Conservation (phyloP, 2,888 invertebrate genomes). For the Frankliniella intonsa region DNA sequence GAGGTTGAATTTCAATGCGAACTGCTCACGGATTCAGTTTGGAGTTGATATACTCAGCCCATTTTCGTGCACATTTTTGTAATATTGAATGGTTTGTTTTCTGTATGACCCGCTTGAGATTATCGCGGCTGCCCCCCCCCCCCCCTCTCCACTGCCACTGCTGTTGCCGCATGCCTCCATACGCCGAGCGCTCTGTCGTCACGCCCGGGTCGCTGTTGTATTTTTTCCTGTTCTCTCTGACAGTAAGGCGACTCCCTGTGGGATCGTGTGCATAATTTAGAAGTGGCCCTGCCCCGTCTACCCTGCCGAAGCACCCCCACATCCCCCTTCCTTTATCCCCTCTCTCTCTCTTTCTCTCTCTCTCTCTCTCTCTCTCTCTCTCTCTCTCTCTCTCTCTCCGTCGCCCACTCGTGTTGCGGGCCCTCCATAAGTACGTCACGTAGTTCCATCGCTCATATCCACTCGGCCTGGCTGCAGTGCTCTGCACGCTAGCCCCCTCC, state of each 20-base stretch:
- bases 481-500: not conserved
- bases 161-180: too few species aligned
- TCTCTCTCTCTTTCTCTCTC: constrained; percentile 1
- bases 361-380: not conserved
- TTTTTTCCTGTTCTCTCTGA: constrained; percentile 5
- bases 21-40: not conserved
- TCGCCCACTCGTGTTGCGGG: not conserved
- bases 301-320: not conserved
- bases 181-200: not conserved
- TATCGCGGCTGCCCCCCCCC: too few species aligned
- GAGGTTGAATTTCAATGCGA: too few species aligned
- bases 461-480: not conserved
- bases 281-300: not conserved
- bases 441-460: constrained; percentile 16
- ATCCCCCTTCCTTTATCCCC: not conserved
- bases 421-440: constrained; percentile 11
- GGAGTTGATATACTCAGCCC: too few species aligned
- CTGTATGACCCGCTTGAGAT: too few species aligned
- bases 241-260: constrained; percentile 7
- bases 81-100: too few species aligned
- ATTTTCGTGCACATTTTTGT: too few species aligned
- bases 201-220: not conserved
- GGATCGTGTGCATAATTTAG: constrained; percentile 17
- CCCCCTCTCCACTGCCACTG: too few species aligned
- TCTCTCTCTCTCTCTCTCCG: not conserved